A percentile compares a stretch with the other conserved stretches of the same genome.
phyloP scores from a whole-genome alignment of 1,140 invertebrate genomes.

The Drosophila navojoa region DNA sequence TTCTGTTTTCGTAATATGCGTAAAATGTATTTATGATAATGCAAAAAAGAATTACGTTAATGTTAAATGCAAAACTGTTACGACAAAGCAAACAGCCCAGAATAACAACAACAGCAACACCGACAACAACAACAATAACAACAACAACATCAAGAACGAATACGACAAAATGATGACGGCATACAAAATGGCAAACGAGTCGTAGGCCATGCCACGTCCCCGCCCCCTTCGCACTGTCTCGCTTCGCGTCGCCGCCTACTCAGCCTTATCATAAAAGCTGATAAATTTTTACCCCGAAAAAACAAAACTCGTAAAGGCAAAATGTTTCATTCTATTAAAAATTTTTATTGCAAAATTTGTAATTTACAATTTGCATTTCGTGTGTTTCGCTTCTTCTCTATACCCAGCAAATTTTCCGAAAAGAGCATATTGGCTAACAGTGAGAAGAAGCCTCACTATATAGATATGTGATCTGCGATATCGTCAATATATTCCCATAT shows the following conservation, averaged over 20 bases:
- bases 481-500: too few relatives aligned
- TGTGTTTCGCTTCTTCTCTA: constrained; percentile 58
- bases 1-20: constrained; percentile 68
- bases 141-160: constrained; percentile 61
- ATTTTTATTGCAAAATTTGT: constrained; percentile 84
- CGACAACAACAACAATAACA: constrained; percentile 46
- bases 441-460: too few relatives aligned
- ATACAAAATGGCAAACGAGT: constrained; percentile 43
- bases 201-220: neutral
- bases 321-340: constrained; percentile 84
- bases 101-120: neutral
- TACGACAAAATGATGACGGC: constrained; percentile 76
- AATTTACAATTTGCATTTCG: constrained; percentile 84
- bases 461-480: too few relatives aligned
- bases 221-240: neutral
- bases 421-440: too few relatives aligned
- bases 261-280: constrained; percentile 80
- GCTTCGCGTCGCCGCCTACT: constrained; percentile 1
- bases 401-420: too few relatives aligned
- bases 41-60: constrained; percentile 82
- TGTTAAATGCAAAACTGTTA: constrained; percentile 82
- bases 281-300: constrained; percentile 74
- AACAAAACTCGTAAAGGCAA: constrained; percentile 83
- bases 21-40: constrained; percentile 84
- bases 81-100: constrained; percentile 50